These are phyloP conservation scores for Drosophila setosimentum DNA, from an alignment of 2,888 invertebrate species.

Conservation along the genomic window DNA sequence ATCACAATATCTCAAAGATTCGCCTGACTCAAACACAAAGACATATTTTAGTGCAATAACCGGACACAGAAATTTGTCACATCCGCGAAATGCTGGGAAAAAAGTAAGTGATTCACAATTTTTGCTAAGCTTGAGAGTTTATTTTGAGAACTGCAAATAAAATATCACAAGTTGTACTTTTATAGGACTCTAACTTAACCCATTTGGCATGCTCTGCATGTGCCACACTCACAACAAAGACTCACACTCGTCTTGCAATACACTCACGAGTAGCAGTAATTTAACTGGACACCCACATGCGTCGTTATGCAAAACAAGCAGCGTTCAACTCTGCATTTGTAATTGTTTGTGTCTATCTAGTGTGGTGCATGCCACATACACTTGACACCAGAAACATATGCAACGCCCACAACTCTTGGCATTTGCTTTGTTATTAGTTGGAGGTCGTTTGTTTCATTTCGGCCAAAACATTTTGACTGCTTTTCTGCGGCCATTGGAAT, in stretches of 20 bases:
- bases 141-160: background rate
- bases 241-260: conserved; percentile 17
- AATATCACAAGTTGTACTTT: background rate
- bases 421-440: conserved; percentile 64
- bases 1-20: background rate
- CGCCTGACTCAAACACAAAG: background rate
- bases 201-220: conserved; percentile 14
- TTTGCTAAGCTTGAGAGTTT: background rate
- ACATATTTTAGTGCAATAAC: background rate
- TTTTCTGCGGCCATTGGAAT: conserved; percentile 17
- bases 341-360: background rate
- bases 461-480: conserved; percentile 43
- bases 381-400: conserved; percentile 36
- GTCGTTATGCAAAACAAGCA: conserved; percentile 30
- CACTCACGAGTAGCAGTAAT: conserved; percentile 25
- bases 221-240: background rate
- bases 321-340: conserved; percentile 13
- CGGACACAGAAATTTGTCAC: background rate
- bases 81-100: background rate
- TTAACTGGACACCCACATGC: conserved; percentile 43
- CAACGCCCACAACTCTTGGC: conserved; percentile 41
- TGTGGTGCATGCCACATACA: conserved; percentile 17
- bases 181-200: background rate
- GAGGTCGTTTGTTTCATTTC: conserved; percentile 62
- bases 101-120: conserved; percentile 6